Evolutionary conservation across 2,113 vertebrate genomes (phyloP).

Genomic region (Henicopernis longicauda): DNA sequence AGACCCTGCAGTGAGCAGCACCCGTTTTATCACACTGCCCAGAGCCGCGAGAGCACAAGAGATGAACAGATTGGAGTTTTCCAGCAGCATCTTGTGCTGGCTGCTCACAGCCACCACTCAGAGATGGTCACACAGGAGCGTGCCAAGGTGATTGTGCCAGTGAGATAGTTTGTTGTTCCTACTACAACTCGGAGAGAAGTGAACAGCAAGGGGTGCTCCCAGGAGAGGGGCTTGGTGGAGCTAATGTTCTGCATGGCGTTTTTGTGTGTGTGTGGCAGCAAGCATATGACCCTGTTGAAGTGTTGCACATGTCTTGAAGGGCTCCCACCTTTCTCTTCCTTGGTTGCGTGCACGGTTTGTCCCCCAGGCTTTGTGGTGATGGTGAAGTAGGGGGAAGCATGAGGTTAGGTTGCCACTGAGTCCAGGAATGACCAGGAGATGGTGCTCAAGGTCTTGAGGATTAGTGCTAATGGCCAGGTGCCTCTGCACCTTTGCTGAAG

Average conservation of each 20-base stretch:
- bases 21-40: neutral
- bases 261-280: neutral
- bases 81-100: neutral
- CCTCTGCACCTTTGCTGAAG: neutral
- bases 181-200: neutral
- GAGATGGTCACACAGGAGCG: rapidly evolving
- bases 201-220: neutral
- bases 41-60: rapidly evolving
- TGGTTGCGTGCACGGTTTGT: rapidly evolving
- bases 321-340: neutral
- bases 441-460: slow-evolving; percentile 74
- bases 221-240: neutral
- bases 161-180: neutral
- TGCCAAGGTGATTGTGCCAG: neutral
- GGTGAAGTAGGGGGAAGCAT: neutral
- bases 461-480: neutral
- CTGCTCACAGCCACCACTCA: neutral
- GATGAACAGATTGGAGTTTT: neutral
- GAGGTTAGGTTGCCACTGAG: slow-evolving; percentile 14
- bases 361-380: neutral
- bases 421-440: slow-evolving; percentile 72
- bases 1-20: neutral
- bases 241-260: neutral
- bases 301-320: rapidly evolving
- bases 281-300: rapidly evolving